A percentile compares a stretch with the other conserved stretches of the same genome.
phyloP scores from a whole-genome alignment of 2,888 invertebrate genomes.

The Agrotis puta region DNA sequence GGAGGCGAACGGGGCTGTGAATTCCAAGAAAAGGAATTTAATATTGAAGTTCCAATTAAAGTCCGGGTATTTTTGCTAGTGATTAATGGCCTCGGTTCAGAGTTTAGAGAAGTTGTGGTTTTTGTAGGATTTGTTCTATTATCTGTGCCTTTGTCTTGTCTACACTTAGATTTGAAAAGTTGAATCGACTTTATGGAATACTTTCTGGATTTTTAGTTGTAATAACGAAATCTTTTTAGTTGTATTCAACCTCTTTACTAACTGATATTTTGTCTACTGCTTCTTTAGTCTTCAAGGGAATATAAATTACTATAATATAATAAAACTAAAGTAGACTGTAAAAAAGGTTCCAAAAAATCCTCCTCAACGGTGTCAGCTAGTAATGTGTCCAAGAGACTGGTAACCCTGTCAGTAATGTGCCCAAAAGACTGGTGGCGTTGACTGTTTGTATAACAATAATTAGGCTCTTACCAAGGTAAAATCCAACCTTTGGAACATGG shows the following conservation, averaged over 20 bases:
- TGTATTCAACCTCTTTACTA: not conserved
- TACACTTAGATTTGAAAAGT: not conserved
- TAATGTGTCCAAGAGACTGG: no score
- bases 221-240: not conserved
- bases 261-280: not conserved
- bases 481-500: no score
- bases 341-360: no score
- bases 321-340: no score
- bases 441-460: no score
- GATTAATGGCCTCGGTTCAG: conserved; percentile 45
- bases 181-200: not conserved
- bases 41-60: conserved; percentile 55
- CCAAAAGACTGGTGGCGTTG: no score
- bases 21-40: conserved; percentile 49
- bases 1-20: conserved; percentile 21
- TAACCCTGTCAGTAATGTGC: no score
- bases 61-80: conserved; percentile 32
- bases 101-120: conserved; percentile 28
- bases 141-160: not conserved
- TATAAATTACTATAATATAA: no score
- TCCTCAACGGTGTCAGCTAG: no score
- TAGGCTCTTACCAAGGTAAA: no score
- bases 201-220: not conserved
- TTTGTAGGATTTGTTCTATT: conserved; percentile 9
- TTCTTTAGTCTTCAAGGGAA: no score